phyloP scores from a whole-genome alignment of 2,797 vertebrate species.

The Alauda arvensis region DNA sequence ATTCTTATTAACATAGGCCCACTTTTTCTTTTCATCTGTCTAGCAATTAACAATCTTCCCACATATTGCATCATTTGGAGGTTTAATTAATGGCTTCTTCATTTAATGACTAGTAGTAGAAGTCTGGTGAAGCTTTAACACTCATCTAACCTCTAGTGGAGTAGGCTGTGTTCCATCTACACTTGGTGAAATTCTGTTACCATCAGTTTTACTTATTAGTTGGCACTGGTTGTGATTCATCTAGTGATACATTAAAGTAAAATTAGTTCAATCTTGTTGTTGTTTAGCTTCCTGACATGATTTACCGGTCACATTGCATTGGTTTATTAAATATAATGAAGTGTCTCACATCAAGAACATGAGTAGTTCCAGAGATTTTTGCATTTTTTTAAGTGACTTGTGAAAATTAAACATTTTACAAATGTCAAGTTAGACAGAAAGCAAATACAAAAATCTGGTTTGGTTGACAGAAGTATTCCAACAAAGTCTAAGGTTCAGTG shows the following conservation, averaged over 20 bases:
- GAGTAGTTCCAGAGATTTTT: background rate
- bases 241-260: background rate
- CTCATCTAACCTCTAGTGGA: background rate
- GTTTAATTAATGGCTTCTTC: conserved; percentile 40
- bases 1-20: background rate
- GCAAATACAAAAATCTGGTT: background rate
- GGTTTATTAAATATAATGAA: background rate
- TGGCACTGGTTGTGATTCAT: background rate
- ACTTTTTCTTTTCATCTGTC: background rate
- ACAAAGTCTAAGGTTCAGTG: background rate
- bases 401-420: background rate
- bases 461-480: background rate
- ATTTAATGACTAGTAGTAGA: background rate
- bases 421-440: background rate
- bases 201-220: background rate
- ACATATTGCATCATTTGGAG: conserved; percentile 3
- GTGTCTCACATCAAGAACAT: background rate
- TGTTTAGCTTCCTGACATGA: background rate
- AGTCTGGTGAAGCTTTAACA: background rate
- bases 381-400: background rate
- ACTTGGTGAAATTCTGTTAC: background rate
- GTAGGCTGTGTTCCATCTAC: background rate
- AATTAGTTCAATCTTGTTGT: background rate
- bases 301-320: background rate
- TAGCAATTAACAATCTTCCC: background rate